phyloP scores from a whole-genome alignment of 2,888 invertebrate genomes.

The Cynaeus angustus region DNA sequence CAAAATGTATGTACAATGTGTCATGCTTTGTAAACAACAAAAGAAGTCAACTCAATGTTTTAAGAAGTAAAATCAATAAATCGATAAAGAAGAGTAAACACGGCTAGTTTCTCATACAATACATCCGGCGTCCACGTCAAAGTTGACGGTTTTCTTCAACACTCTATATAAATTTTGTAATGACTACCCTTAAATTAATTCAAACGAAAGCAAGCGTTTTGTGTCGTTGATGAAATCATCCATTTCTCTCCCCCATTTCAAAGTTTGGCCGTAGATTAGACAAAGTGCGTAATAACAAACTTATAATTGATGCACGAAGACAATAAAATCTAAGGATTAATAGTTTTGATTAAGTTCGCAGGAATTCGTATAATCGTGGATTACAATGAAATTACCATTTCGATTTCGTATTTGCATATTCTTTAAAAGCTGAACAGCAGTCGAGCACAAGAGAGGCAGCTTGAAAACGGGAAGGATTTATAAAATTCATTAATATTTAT shows the following conservation, averaged over 20 bases:
- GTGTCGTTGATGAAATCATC: not conserved
- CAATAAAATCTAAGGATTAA: constrained; percentile 60
- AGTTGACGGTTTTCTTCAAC: too few species aligned
- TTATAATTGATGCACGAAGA: constrained; percentile 55
- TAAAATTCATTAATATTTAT: constrained; percentile 61
- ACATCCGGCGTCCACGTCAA: too few species aligned
- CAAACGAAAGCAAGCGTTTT: not conserved
- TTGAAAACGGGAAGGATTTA: constrained; percentile 55
- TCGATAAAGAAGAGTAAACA: too few species aligned
- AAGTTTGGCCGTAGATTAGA: constrained; percentile 22
- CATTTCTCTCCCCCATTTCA: constrained; percentile 1
- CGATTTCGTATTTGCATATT: constrained; percentile 61
- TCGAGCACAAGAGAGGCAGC: constrained; percentile 26
- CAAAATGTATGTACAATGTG: too few species aligned
- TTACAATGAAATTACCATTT: constrained; percentile 61
- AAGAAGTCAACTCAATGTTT: too few species aligned
- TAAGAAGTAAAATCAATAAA: too few species aligned
- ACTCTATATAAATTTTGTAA: too few species aligned
- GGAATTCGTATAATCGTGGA: constrained; percentile 56
- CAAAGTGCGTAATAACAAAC: constrained; percentile 48
- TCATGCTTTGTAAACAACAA: too few species aligned
- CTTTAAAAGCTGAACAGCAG: constrained; percentile 51
- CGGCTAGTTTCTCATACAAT: too few species aligned
- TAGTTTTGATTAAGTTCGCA: constrained; percentile 62
- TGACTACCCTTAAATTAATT: not conserved